Base-by-base conservation (phyloP, 1,140 invertebrate genomes). In the Aricia agestis region DNA sequence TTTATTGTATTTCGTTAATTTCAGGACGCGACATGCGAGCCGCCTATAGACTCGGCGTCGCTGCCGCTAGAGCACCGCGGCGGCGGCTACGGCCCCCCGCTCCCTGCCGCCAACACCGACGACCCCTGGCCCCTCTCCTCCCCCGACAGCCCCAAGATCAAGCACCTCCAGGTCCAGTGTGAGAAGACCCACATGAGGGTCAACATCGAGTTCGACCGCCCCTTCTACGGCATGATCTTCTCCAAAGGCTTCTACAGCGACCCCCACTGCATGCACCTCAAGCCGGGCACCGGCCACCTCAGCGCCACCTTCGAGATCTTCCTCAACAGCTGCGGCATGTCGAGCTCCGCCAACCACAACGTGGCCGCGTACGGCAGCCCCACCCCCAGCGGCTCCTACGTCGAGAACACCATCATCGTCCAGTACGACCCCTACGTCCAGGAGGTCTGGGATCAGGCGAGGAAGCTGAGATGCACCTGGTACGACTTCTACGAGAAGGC, bases 161-260 rank as follows among this genome's bases (percentile, higher is more conserved):
- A 97, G 84, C 95, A 97, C 80, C 88, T 98, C 36, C 97, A 98
- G 91, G 98, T 98, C 59, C 97, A 98, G 84, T 98, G 98, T 88
- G 97, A 98, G 87, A 98, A 98, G 90, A 98, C 97, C 58, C 96
- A 97, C 82, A 98, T 98, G 97, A 93, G 97, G 32, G 97, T 98
- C 7, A 97, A 97, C 88, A 97, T 98, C 78, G 97, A 98, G 85
- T 98, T 98, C 91, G 97, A 98, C 85, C 93, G 97, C 36, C 97
- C 98, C 0, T 98, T 98, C 92, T 98, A 98, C 87, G 98, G 98
- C 5, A 98, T 98, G 95, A 98, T 98, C 76, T 98, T 98, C 93
- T 98, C 96, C 68, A 98, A 98, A 90, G 97, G 96, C 42, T 96
- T 96, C 92, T 98, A 98, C 90, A 97, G 96, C 78, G 97, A 98